Base-by-base conservation (phyloP, 2,113 vertebrate genomes). In the Tursiops truncatus region DNA sequence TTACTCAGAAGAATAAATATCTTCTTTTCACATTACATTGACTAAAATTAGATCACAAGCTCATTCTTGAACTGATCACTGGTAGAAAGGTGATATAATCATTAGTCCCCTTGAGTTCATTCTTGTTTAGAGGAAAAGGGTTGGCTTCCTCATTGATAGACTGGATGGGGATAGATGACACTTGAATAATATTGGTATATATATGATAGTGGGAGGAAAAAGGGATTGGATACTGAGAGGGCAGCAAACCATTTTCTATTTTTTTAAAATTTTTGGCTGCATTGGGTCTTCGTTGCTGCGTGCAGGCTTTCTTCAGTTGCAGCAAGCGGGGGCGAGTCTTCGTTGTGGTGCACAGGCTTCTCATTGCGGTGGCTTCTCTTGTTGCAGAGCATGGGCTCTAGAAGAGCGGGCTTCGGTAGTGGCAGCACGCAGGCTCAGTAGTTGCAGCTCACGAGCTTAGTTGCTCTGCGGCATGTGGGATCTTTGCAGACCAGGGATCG, bases 11-110 rank as follows among this genome's bases (percentile, higher is more conserved):
- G 23, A 95, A 1, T 5, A 95, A 92, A 63, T 44, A n/a, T 14
- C 5, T 41, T 36, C 28, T 94, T 80, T 92, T 53, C 20, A 17
- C 5, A 2, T 80, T 73, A 15, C 41, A 36, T 82, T 82, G 53
- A 17, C 74, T 70, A 83, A 96, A 88, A 89, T 33, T n/a, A 77
- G 15, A 95, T 92, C n/a, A 84, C 38, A 95, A 76, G 7, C 28
- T 23, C 8, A 26, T 41, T 87, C 23, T 2, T 89, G 41, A 94
- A 94, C 8, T 80, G 36, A 71, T 81, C 11, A 36, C 36, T 81
- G 23, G 2, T n/a, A 90, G 13, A 50, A 89, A 90, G 17, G 26
- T 73, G 17, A 80, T 17, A 47, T 56, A 77, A 62, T 41, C 50
- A n/a, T 50, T 38, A 86, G 47, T 53, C 3, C 25, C 50, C 26